Conservation (phyloP, 2,113 vertebrate species). For the Thamnaconus septentrionalis region DNA sequence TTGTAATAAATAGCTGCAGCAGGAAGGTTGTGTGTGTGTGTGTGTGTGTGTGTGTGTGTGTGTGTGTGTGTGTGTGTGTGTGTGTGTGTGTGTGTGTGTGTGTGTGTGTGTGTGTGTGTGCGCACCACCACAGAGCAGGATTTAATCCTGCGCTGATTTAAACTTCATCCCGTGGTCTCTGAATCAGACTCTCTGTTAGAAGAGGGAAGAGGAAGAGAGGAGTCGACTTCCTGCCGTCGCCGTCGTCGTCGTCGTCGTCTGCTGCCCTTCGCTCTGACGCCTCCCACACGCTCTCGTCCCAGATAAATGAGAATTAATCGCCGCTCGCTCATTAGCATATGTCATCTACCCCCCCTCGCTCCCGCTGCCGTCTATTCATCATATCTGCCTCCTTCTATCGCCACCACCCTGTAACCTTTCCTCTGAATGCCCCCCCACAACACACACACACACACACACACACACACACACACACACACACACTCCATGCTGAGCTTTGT, state of each 20-base stretch:
- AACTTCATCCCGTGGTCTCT: too few relatives aligned
- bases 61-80: not conserved
- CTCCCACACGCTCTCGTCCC: conserved; percentile 43
- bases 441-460: too few relatives aligned
- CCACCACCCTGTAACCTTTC: conserved; percentile 43
- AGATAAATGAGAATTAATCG: conserved; percentile 72
- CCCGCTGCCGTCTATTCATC: conserved; percentile 43
- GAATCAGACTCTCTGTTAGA: not conserved
- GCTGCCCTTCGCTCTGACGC: conserved; percentile 22
- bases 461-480: too few relatives aligned
- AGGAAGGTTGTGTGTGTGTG: not conserved
- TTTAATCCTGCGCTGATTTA: too few relatives aligned
- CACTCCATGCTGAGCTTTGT: too few relatives aligned
- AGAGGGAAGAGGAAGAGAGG: not conserved
- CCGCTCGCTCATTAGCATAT: conserved; percentile 58
- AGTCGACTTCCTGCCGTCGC: not conserved
- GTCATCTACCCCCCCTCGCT: conserved; percentile 49
- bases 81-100: not conserved
- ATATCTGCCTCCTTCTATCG: conserved; percentile 30
- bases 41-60: not conserved
- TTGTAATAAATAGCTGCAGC: conserved; percentile 16
- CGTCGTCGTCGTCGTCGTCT: not conserved
- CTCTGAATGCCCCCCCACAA: conserved; percentile 11
- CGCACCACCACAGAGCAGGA: too few relatives aligned
- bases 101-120: too few relatives aligned